A percentile compares a stretch with the other conserved stretches of the same genome.
Evolutionary conservation across 2,113 vertebrate species (phyloP).

Genomic region (Scartelaos histophorus): DNA sequence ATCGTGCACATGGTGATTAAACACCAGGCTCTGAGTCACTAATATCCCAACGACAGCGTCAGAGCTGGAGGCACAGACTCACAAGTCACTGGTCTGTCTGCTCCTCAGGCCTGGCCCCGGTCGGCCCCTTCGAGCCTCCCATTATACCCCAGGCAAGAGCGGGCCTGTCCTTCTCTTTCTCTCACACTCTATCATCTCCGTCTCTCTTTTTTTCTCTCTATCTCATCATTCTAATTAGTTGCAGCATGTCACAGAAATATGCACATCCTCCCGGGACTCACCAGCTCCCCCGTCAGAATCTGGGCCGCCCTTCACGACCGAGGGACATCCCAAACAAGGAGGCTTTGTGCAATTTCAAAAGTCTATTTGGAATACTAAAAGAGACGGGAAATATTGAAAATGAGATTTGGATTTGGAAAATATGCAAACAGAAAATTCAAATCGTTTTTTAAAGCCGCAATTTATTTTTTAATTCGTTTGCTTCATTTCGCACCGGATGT

Average conservation of each 20-base stretch:
- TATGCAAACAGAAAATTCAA: not conserved
- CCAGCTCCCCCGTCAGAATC: constrained; percentile 28
- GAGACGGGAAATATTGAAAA: no score
- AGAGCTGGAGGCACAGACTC: not conserved
- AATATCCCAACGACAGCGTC: not conserved
- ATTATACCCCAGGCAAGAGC: constrained; percentile 31
- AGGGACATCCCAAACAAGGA: constrained; percentile 30
- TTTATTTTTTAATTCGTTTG: no score
- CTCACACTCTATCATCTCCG: not conserved
- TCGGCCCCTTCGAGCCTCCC: constrained; percentile 37
- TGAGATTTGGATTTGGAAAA: not conserved
- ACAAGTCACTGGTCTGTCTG: not conserved
- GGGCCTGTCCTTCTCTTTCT: constrained; percentile 1
- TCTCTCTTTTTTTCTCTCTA: not conserved
- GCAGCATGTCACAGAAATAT: constrained; percentile 52
- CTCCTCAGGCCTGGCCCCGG: constrained; percentile 41
- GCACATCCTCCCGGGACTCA: constrained; percentile 29
- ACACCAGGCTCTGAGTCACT: not conserved
- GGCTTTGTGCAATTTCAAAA: not conserved
- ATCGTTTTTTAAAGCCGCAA: no score
- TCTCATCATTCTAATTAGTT: constrained; percentile 60
- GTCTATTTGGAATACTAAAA: not conserved
- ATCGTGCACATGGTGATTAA: not conserved
- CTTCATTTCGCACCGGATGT: no score
- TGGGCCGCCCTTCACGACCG: constrained; percentile 27